These are phyloP conservation scores for Anhinga rufa DNA, from an alignment of 2,113 vertebrate species.

Conservation along the genomic window DNA sequence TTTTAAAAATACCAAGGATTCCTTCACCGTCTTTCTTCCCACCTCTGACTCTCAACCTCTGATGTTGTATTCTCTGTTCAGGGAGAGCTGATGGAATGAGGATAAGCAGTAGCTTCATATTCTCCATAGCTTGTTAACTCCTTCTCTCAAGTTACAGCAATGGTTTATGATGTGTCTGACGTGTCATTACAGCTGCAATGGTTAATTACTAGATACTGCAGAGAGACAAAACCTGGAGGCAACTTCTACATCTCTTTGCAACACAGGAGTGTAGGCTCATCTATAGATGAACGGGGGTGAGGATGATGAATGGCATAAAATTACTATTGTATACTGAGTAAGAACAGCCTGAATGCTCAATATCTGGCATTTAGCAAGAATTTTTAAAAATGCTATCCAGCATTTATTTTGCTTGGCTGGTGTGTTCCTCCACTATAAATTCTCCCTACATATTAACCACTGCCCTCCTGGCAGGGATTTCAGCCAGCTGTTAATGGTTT, in stretches of 20 bases:
- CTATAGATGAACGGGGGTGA: neutral
- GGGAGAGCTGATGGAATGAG: neutral
- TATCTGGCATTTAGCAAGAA: neutral
- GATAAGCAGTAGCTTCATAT: neutral
- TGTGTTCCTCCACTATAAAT: neutral
- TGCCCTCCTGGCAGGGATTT: constrained; percentile 7
- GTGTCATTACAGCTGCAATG: neutral
- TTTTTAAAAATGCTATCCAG: neutral
- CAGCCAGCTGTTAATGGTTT: constrained; percentile 48
- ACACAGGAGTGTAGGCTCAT: neutral
- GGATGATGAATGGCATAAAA: neutral
- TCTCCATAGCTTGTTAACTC: neutral
- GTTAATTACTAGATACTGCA: neutral
- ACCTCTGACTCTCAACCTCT: neutral
- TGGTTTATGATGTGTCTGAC: neutral
- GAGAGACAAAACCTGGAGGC: neutral
- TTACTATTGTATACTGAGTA: neutral
- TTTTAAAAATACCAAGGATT: neutral
- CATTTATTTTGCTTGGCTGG: neutral
- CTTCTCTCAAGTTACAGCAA: neutral
- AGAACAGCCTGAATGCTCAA: neutral
- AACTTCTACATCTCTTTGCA: neutral
- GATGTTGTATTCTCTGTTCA: neutral
- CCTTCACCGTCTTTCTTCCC: neutral
- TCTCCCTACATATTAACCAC: neutral